phyloP scores from a whole-genome alignment of 1,140 invertebrate genomes.

The Zaprionus lachaisei region DNA sequence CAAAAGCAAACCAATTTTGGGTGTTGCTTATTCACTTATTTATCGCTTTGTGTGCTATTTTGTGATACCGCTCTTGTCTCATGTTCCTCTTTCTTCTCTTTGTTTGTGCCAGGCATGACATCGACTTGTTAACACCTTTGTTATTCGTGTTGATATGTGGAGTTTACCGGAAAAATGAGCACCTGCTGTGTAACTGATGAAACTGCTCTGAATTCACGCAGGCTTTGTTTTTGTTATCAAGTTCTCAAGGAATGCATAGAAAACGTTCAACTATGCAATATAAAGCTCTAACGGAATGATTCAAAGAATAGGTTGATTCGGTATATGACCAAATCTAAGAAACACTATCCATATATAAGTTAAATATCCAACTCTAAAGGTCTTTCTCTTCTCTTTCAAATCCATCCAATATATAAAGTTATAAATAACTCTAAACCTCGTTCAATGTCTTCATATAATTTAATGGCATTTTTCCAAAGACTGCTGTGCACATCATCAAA shows the following conservation, averaged over 20 bases:
- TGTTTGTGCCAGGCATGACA: constrained; percentile 57
- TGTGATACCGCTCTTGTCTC: constrained; percentile 52
- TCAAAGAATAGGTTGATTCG: no score
- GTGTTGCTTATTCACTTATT: constrained; percentile 78
- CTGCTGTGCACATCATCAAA: background rate
- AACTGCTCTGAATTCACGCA: background rate
- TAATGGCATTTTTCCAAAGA: background rate
- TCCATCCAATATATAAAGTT: background rate
- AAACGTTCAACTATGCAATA: background rate
- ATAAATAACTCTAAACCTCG: background rate
- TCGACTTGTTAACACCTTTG: constrained; percentile 77
- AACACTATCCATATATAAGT: no score
- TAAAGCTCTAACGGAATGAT: no score
- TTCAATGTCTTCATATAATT: background rate
- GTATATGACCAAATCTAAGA: no score
- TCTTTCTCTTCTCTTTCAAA: no score
- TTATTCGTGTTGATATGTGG: constrained; percentile 52
- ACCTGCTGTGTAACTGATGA: background rate
- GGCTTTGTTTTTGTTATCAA: background rate
- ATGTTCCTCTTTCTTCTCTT: constrained; percentile 26
- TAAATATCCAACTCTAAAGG: no score
- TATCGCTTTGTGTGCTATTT: constrained; percentile 58
- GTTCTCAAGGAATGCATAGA: background rate
- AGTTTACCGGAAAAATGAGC: background rate
- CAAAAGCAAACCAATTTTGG: constrained; percentile 32